Base-by-base conservation (phyloP, 2,113 vertebrate species). In the Lophochroa leadbeateri region DNA sequence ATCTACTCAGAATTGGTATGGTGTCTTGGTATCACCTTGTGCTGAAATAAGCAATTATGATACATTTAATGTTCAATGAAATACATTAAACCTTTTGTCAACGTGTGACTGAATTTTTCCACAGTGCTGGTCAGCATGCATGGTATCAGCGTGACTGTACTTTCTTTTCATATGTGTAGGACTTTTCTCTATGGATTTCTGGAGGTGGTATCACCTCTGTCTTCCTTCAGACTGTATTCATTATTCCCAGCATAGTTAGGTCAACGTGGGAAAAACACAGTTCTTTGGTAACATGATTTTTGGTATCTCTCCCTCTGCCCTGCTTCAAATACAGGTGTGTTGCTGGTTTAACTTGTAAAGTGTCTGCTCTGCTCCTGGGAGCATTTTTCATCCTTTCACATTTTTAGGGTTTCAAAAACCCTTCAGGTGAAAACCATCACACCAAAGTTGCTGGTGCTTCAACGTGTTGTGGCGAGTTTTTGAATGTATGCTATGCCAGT, bases 121-220 rank as follows among this genome's bases (percentile, higher is more conserved):
- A 21, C 28, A 17, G 2, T 27, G 39, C n/a, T 24, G 31, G 41
- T 43, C 39, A 20, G 18, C 9, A 2, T 35, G 4, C 2, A 2
- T 43, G 41, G 8, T 17, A 13, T 23, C 41, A 11, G 35, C 4
- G 4, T 20, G 47, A 43, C 35, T 75, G 63, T 27, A 23, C 28
- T 24, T 12, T 24, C 5, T 68, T 58, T 79, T 29, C 3, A 1
- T 10, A 1, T 27, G 1, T 20, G 24, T 58, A 44, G 60, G 46
- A 31, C 39, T 61, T 35, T 39, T 16, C 28, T 41, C 28, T 69
- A 16, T 46, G 21, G 24, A 13, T 69, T 33, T 37, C 33, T 18
- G n/a, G 39, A 24, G 19, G 5, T 11, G 61, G 10, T n/a, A 9
- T 24, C 39, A 35, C 24, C 33, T 46, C 24, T 4, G 0, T 47